Percentiles rank a stretch among this genome's conserved stretches.
phyloP scores from a whole-genome alignment of 2,797 vertebrate genomes.

The Ceryle rudis region DNA sequence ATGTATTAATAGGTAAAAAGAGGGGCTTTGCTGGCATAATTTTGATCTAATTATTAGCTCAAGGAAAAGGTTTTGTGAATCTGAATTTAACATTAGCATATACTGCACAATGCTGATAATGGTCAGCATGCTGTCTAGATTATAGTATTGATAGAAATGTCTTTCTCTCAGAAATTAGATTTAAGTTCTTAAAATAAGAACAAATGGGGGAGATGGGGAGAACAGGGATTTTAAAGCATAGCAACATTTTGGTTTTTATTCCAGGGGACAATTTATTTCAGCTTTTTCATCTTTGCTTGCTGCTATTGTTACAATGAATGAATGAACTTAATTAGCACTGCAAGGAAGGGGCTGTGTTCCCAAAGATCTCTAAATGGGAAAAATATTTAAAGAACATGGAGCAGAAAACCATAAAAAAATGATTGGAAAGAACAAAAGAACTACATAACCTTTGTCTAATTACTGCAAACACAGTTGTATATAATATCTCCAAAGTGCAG shows the following conservation, averaged over 20 bases:
- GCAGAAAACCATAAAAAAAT: conserved; percentile 33
- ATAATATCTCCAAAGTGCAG: neutral
- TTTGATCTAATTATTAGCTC: conserved; percentile 74
- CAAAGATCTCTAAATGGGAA: conserved; percentile 35
- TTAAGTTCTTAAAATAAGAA: conserved; percentile 30
- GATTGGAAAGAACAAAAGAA: conserved; percentile 29
- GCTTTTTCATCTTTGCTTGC: conserved; percentile 53
- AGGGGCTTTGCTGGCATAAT: conserved; percentile 37
- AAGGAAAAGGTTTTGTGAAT: conserved; percentile 49
- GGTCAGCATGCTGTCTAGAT: conserved; percentile 29
- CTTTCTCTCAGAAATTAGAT: conserved; percentile 55
- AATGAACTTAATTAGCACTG: conserved; percentile 70
- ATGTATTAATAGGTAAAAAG: conserved; percentile 65
- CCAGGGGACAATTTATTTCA: conserved; percentile 31
- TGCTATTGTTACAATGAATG: conserved; percentile 62
- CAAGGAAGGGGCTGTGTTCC: conserved; percentile 14
- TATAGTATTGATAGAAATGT: conserved; percentile 53
- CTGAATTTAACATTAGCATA: conserved; percentile 43
- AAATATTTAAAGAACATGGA: conserved; percentile 35
- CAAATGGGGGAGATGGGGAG: neutral
- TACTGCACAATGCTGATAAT: conserved; percentile 35
- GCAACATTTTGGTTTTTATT: neutral
- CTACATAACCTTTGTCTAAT: neutral
- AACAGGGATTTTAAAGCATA: conserved; percentile 28
- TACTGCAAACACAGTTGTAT: neutral